phyloP scores from a whole-genome alignment of 1,140 invertebrate species.

The Drosophila teissieri region DNA sequence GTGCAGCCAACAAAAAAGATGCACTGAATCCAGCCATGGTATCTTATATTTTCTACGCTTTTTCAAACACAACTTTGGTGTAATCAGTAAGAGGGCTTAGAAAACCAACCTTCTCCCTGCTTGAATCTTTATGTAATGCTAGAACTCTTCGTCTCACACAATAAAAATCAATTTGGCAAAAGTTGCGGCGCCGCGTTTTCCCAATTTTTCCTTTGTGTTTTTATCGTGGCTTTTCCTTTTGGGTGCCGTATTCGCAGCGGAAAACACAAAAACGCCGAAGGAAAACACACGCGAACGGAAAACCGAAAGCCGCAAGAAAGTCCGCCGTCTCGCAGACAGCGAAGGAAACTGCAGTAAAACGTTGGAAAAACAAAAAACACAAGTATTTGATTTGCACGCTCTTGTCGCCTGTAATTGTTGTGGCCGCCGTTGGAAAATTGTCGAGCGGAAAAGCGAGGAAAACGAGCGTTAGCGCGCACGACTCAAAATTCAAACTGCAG shows the following conservation, averaged over 20 bases:
- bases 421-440: slow-evolving; percentile 53
- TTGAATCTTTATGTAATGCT: slow-evolving; percentile 46
- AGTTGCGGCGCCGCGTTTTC: slow-evolving; percentile 55
- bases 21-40: neutral
- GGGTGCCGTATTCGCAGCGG: slow-evolving; percentile 26
- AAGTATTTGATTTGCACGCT: slow-evolving; percentile 54
- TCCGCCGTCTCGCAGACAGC: slow-evolving; percentile 39
- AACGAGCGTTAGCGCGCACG: slow-evolving; percentile 72
- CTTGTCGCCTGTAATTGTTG: slow-evolving; percentile 62
- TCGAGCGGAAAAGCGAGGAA: slow-evolving; percentile 69
- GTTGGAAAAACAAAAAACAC: slow-evolving; percentile 55
- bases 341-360: slow-evolving; percentile 41
- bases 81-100: neutral
- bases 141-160: slow-evolving; percentile 58
- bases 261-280: slow-evolving; percentile 30
- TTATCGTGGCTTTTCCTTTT: slow-evolving; percentile 45
- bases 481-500: slow-evolving; percentile 74
- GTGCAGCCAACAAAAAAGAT: slow-evolving; percentile 43
- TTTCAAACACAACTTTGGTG: neutral
- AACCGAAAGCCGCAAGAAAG: slow-evolving; percentile 43
- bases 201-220: slow-evolving; percentile 57
- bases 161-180: slow-evolving; percentile 80
- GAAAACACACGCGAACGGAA: slow-evolving; percentile 51
- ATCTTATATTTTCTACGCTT: neutral
- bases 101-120: slow-evolving; percentile 29